A percentile compares a stretch with the other conserved stretches of the same genome.
phyloP scores from a whole-genome alignment of 2,797 vertebrate genomes.

The Sebastes flavidus region DNA sequence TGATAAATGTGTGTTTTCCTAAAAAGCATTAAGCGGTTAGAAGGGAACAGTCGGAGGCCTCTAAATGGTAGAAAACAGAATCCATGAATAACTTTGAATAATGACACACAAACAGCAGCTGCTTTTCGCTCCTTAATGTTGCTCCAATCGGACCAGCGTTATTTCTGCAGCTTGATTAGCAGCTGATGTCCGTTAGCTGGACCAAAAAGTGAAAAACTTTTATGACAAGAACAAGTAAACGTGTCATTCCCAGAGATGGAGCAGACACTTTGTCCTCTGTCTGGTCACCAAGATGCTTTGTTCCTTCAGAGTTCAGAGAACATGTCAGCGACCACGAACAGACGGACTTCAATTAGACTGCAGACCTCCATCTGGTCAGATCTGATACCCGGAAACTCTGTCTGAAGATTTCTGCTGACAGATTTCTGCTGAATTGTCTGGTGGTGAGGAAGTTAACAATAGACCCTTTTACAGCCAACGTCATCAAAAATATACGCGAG shows the following conservation, averaged over 20 bases:
- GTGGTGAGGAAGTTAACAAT: background rate
- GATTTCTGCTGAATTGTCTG: background rate
- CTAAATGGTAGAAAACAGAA: background rate
- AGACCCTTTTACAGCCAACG: background rate
- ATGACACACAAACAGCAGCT: conserved; percentile 5
- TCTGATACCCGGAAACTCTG: background rate
- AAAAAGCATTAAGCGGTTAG: background rate
- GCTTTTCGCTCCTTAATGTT: background rate
- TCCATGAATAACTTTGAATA: background rate
- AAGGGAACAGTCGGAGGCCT: background rate
- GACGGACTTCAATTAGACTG: background rate
- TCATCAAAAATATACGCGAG: too few species aligned
- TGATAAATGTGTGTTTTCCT: background rate
- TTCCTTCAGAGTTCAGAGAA: background rate
- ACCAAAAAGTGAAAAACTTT: background rate
- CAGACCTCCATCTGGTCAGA: conserved; percentile 12
- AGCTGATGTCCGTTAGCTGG: background rate
- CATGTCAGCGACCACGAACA: conserved; percentile 3
- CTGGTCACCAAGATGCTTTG: background rate
- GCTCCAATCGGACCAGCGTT: background rate
- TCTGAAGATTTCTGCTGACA: background rate
- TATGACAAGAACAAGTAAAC: background rate
- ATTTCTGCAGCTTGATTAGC: background rate
- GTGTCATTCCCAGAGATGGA: background rate
- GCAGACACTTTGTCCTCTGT: background rate